Percentiles rank a stretch among this genome's conserved stretches.
phyloP scores from a whole-genome alignment of 30 jellyfish, hydroid and myxozoan genomes.

The Catostylus mosaicus region DNA sequence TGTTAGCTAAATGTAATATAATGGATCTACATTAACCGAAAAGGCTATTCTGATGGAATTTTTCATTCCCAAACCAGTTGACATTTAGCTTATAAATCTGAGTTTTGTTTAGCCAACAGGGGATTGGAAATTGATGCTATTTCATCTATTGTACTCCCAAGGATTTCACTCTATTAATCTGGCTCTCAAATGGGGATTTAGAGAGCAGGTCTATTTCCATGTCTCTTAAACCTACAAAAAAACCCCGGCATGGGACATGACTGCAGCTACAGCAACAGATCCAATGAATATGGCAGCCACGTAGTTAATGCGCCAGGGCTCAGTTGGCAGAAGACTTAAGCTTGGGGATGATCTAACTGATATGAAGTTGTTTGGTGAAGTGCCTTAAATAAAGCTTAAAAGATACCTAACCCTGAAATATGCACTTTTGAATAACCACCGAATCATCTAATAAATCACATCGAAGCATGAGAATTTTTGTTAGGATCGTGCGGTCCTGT shows the following conservation, averaged over 20 bases:
- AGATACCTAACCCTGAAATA: neutral
- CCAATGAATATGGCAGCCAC: constrained; percentile 1
- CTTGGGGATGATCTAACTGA: neutral
- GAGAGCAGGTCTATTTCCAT: neutral
- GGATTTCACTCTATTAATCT: constrained; percentile 9
- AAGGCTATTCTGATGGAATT: neutral
- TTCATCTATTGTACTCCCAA: constrained; percentile 3
- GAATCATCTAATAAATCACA: neutral
- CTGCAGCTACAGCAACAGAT: constrained; percentile 13
- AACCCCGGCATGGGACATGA: neutral
- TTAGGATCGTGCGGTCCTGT: neutral
- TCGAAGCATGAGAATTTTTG: neutral
- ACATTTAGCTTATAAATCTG: constrained; percentile 2
- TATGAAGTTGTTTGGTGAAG: constrained; percentile 6
- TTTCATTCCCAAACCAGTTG: constrained; percentile 6
- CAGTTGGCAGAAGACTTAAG: neutral
- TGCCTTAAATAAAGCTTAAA: neutral
- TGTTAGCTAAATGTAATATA: neutral
- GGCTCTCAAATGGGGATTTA: constrained; percentile 8
- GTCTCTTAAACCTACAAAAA: constrained; percentile 1
- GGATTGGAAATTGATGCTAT: constrained; percentile 18
- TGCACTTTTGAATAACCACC: neutral
- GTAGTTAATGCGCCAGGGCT: neutral
- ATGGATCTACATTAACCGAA: neutral
- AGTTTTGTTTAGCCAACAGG: constrained; percentile 1